Conservation (phyloP, 2,797 vertebrate genomes). For the Gadopsis bispinosus region DNA sequence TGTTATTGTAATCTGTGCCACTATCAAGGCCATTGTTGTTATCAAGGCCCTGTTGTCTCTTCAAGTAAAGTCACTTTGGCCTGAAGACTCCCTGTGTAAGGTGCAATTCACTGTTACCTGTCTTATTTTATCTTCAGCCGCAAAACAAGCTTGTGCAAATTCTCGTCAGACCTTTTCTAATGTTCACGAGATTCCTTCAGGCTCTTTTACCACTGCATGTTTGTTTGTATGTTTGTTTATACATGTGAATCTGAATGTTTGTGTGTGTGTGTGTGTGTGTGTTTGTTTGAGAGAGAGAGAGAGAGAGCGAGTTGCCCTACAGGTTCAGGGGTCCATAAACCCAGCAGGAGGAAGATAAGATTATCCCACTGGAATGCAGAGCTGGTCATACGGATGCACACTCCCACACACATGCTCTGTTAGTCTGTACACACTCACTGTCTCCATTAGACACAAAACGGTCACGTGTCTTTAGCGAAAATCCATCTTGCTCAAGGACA, state of each 20-base stretch:
- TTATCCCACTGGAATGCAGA: conserved; percentile 81
- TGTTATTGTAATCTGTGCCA: conserved; percentile 14
- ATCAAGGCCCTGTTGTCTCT: background rate
- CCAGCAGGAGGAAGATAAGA: conserved; percentile 82
- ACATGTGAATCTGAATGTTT: conserved; percentile 6
- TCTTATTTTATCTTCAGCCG: background rate
- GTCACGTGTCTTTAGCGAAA: conserved; percentile 22
- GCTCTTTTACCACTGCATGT: background rate
- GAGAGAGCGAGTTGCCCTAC: conserved; percentile 32
- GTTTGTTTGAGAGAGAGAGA: background rate
- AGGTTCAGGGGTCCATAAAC: conserved; percentile 68
- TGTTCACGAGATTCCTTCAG: background rate
- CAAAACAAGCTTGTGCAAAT: background rate
- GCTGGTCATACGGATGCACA: conserved; percentile 62
- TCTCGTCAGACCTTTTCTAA: background rate
- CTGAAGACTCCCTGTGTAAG: background rate
- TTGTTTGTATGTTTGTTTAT: conserved; percentile 44
- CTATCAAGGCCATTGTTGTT: background rate
- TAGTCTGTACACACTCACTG: conserved; percentile 29
- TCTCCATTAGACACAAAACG: conserved; percentile 24
- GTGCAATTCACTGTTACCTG: background rate
- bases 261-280: background rate
- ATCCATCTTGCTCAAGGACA: conserved; percentile 17
- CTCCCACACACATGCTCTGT: conserved; percentile 53
- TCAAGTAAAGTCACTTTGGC: background rate